Base-by-base conservation (phyloP, 1,140 invertebrate genomes). In the Steinernema feltiae region DNA sequence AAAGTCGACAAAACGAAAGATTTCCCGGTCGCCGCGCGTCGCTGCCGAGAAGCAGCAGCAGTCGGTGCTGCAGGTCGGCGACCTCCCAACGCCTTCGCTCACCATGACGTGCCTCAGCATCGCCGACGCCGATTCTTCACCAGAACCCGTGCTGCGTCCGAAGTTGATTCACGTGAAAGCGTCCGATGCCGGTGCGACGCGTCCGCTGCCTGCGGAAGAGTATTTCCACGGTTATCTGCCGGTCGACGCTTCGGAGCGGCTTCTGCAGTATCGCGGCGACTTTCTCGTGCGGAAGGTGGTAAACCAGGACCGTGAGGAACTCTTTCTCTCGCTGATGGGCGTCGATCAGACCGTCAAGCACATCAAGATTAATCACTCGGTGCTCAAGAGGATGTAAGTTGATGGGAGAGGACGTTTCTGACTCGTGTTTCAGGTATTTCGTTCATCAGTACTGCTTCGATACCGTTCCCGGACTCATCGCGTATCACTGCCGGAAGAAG, bases 271-370 rank as follows among this genome's bases (percentile, higher is more conserved):
- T 12, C 15, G n/a, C 1, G 73, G 73, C 3, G 73, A 74, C 30
- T 74, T 74, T 27, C 30, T 74, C 69, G 73, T 74, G 1, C 73
- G 73, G 12, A 48, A 74, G 32, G 30, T 69, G 73, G 73, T 74
- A 1, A 71, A 74, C 35, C 46, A 18, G 27, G 35, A 27, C 35
- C 30, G 72, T 18, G 73, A 74, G 21, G 21, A 74, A n/a, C 35
- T 74, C n/a, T 30, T 17, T 29, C 30, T 74, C 48, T 74, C 73
- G 48, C 17, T 74, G 1, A 17, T 48, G 27, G 27, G 1, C 15
- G 48, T 1, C 24, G 73, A 74, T 2, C 2, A 27, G 12, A 3
- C 24, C 1, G 48, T 74, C 3, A 70, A 74, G 48, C 69, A 74
- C 30, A 73, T 71, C 1, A 74, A 74, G 32, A 27, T 63, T 63